These are phyloP conservation scores for Andrena haemorrhoa DNA, from an alignment of 2,888 invertebrate species.

Conservation along the genomic window DNA sequence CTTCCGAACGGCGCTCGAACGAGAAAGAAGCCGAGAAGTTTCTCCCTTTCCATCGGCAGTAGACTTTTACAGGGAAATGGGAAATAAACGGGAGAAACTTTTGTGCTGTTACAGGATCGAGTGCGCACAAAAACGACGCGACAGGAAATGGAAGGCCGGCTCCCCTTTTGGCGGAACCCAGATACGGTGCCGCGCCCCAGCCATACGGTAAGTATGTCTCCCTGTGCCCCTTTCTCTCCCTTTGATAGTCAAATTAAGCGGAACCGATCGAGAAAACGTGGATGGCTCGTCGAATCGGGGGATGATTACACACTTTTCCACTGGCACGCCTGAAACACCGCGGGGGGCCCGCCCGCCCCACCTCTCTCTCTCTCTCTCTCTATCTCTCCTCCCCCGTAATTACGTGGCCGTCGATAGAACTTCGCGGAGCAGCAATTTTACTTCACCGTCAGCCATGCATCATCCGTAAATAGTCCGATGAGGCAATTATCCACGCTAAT, in stretches of 20 bases:
- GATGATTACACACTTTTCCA: constrained; percentile 29
- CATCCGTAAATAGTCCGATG: neutral
- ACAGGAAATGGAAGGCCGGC: constrained; percentile 88
- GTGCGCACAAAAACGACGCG: constrained; percentile 83
- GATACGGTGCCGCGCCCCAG: constrained; percentile 94
- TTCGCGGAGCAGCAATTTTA: constrained; percentile 7
- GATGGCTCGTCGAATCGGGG: constrained; percentile 10
- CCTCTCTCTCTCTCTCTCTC: too few species aligned
- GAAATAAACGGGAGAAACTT: constrained; percentile 64
- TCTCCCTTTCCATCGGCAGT: constrained; percentile 31
- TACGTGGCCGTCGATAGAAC: neutral
- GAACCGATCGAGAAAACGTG: constrained; percentile 27
- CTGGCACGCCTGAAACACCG: constrained; percentile 31
- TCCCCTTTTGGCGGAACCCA: constrained; percentile 94
- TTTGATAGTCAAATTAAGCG: constrained; percentile 62
- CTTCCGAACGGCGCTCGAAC: neutral
- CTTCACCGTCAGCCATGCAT: neutral
- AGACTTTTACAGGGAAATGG: constrained; percentile 8
- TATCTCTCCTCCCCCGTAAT: constrained; percentile 14
- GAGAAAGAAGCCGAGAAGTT: constrained; percentile 1
- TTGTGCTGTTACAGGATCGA: constrained; percentile 80
- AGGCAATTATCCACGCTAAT: neutral
- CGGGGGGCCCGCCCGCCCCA: too few species aligned
- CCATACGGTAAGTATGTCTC: constrained; percentile 92
- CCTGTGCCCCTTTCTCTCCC: constrained; percentile 11